A percentile compares a stretch with the other conserved stretches of the same genome.
phyloP scores from a whole-genome alignment of 2,113 vertebrate genomes.

The Stegostoma tigrinum region DNA sequence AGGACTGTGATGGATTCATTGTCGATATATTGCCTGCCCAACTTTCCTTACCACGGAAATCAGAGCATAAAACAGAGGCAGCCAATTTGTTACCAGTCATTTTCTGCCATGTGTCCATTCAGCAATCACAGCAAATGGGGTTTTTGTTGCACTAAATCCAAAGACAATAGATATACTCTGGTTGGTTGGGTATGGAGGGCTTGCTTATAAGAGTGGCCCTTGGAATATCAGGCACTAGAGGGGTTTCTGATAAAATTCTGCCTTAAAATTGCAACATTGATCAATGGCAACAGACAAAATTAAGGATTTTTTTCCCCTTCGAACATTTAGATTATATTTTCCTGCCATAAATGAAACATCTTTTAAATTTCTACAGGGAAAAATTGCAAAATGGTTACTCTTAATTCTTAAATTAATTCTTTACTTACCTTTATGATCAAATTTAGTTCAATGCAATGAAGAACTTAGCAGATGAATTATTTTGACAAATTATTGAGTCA shows the following conservation, averaged over 20 bases:
- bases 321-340: background rate
- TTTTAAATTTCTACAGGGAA: background rate
- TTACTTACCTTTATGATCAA: background rate
- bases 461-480: too few relatives aligned
- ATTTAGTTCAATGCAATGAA: background rate
- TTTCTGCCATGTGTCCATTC: background rate
- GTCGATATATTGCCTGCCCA: background rate
- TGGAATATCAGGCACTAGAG: background rate
- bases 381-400: background rate
- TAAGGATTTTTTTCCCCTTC: background rate
- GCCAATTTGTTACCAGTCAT: background rate
- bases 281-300: background rate
- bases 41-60: background rate
- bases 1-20: background rate
- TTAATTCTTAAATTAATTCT: background rate
- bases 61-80: background rate
- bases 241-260: background rate
- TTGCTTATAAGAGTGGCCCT: background rate
- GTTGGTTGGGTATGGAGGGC: background rate
- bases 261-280: background rate
- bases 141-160: background rate
- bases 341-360: background rate
- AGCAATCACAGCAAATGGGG: background rate
- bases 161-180: background rate
- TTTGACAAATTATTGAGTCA: too few relatives aligned